Conservation (phyloP, 2,888 invertebrate genomes). For the Isotomurus palustris region DNA sequence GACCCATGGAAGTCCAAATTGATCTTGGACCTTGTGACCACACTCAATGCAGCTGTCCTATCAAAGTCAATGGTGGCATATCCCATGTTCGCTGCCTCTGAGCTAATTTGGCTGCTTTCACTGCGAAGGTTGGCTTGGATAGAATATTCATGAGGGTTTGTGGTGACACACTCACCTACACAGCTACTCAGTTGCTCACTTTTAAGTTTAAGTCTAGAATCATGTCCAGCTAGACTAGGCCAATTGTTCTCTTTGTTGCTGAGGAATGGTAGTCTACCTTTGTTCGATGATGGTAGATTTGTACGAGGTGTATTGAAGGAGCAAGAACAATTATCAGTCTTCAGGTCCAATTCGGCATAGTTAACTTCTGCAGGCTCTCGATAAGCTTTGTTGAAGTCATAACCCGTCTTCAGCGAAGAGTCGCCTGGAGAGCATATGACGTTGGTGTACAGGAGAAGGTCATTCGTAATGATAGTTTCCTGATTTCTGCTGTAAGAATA, state of each 20-base stretch:
- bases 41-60: conserved; percentile 74
- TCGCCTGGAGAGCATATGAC: conserved; percentile 13
- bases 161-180: background rate
- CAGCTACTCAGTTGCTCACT: too few relatives aligned
- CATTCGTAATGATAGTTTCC: conserved; percentile 1
- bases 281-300: conserved; percentile 6
- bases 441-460: conserved; percentile 26
- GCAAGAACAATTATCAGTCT: conserved; percentile 49
- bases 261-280: conserved; percentile 10
- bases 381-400: too few relatives aligned
- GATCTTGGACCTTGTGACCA: conserved; percentile 43
- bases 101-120: background rate
- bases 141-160: background rate
- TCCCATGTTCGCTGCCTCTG: conserved; percentile 51
- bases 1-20: conserved; percentile 31
- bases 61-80: conserved; percentile 93
- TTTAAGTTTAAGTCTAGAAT: conserved; percentile 2
- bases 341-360: conserved; percentile 75
- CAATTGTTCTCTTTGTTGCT: conserved; percentile 2
- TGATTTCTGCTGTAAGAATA: background rate
- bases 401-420: conserved; percentile 2
- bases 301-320: conserved; percentile 14
- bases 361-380: conserved; percentile 60
- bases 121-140: background rate
- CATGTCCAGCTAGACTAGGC: conserved; percentile 6